Percentiles rank a stretch among this genome's conserved stretches.
phyloP scores from a whole-genome alignment of 2,797 vertebrate species.

The Paratrypauchen microcephalus region DNA sequence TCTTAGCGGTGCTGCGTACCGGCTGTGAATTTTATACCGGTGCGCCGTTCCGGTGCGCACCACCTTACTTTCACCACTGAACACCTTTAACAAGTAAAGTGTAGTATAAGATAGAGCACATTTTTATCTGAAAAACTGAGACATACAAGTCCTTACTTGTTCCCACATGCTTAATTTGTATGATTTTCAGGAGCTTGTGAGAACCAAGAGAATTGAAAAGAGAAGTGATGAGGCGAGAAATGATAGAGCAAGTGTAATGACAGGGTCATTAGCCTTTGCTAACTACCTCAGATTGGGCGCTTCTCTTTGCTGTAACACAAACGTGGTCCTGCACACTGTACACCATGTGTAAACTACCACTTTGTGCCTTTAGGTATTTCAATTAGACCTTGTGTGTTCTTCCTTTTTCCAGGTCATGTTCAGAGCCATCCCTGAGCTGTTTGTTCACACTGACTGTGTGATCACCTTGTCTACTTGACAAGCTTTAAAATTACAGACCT shows the following conservation, averaged over 20 bases:
- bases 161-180: not conserved
- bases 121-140: not conserved
- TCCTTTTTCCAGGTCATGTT: conserved; percentile 37
- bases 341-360: conserved; percentile 50
- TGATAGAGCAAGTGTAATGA: conserved; percentile 68
- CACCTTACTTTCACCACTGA: too few relatives aligned
- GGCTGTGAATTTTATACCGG: too few relatives aligned
- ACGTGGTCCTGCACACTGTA: conserved; percentile 23
- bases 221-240: conserved; percentile 44
- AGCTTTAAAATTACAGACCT: conserved; percentile 72
- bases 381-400: conserved; percentile 64
- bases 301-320: conserved; percentile 42
- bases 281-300: conserved; percentile 47
- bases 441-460: conserved; percentile 30
- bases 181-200: conserved; percentile 28
- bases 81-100: not conserved
- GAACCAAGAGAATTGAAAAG: conserved; percentile 49
- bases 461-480: conserved; percentile 49
- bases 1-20: too few relatives aligned
- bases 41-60: too few relatives aligned
- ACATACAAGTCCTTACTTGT: not conserved
- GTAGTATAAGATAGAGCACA: too few relatives aligned
- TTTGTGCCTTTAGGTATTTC: conserved; percentile 58
- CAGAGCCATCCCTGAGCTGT: conserved; percentile 43
- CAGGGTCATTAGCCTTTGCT: conserved; percentile 56